phyloP scores from a whole-genome alignment of 2,113 vertebrate species.

The Mugil cephalus region DNA sequence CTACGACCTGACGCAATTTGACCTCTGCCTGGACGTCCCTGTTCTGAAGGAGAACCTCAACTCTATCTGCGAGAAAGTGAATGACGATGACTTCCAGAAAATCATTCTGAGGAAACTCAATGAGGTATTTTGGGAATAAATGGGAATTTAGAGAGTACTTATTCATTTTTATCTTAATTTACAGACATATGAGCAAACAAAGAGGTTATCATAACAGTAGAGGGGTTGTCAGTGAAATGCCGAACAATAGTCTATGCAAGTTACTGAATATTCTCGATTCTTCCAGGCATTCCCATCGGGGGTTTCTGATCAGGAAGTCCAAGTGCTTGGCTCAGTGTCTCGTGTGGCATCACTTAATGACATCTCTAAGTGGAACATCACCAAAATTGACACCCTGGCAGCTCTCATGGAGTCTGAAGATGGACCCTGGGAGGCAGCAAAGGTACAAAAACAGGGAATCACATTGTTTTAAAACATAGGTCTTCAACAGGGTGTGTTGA shows the following conservation, averaged over 20 bases:
- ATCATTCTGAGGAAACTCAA: conserved; percentile 74
- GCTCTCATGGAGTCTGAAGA: conserved; percentile 62
- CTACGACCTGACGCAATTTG: conserved; percentile 66
- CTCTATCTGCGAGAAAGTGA: conserved; percentile 66
- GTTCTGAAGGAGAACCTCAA: conserved; percentile 66
- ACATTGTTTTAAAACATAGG: too few relatives aligned
- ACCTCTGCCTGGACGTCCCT: conserved; percentile 64
- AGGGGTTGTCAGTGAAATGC: not conserved
- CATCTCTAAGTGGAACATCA: conserved; percentile 77
- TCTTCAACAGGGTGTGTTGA: too few relatives aligned
- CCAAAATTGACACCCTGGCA: conserved; percentile 64
- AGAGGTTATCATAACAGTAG: too few relatives aligned
- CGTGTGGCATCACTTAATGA: conserved; percentile 66
- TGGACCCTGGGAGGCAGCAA: conserved; percentile 65
- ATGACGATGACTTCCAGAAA: conserved; percentile 49
- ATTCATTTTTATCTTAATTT: too few relatives aligned
- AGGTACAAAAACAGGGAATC: conserved; percentile 48
- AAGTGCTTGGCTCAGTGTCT: conserved; percentile 64
- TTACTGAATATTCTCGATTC: not conserved
- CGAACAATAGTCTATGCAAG: not conserved
- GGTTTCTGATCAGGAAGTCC: conserved; percentile 58
- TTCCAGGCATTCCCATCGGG: conserved; percentile 66
- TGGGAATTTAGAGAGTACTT: not conserved
- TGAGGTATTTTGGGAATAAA: conserved; percentile 51
- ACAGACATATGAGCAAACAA: too few relatives aligned